Conservation (phyloP, 1,140 invertebrate species). For the Asbolus verrucosus region DNA sequence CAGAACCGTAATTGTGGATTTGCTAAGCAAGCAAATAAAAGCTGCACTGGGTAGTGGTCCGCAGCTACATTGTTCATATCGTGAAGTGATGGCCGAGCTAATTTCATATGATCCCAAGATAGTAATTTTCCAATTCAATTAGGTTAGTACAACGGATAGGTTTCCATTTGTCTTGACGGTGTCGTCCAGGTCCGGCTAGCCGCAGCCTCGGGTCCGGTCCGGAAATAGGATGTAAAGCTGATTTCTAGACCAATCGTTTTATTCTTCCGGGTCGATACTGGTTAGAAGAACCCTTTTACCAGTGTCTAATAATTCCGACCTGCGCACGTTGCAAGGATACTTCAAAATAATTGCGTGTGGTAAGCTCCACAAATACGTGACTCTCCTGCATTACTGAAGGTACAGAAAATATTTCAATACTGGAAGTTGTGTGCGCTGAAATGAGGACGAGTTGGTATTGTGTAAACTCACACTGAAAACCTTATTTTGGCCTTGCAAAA, state of each 20-base stretch:
- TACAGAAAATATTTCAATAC: slow-evolving; percentile 34
- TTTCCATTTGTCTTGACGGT: slow-evolving; percentile 16
- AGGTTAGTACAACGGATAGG: slow-evolving; percentile 19
- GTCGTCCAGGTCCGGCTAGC: slow-evolving; percentile 13
- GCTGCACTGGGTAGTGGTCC: not conserved
- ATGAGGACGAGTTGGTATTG: slow-evolving; percentile 14
- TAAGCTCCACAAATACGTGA: slow-evolving; percentile 35
- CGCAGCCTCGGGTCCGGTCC: slow-evolving; percentile 2
- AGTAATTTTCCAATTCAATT: slow-evolving; percentile 35
- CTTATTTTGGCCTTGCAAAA: not conserved
- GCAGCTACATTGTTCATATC: slow-evolving; percentile 11
- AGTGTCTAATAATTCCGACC: slow-evolving; percentile 16
- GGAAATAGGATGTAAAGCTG: not conserved
- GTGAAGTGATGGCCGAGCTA: slow-evolving; percentile 13
- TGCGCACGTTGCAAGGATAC: slow-evolving; percentile 23
- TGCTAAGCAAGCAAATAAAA: slow-evolving; percentile 25
- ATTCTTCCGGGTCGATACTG: slow-evolving; percentile 14
- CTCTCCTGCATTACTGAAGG: slow-evolving; percentile 23
- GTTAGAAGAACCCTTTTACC: slow-evolving; percentile 29
- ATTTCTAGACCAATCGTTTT: slow-evolving; percentile 7
- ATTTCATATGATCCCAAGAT: slow-evolving; percentile 31
- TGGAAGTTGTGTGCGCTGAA: slow-evolving; percentile 6
- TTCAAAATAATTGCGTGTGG: slow-evolving; percentile 39
- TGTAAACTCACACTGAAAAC: slow-evolving; percentile 6
- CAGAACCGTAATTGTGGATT: slow-evolving; percentile 3